Evolutionary conservation across 64 coral and sea anemone species (phyloP).

Genomic region (Pocillopora damicornis): DNA sequence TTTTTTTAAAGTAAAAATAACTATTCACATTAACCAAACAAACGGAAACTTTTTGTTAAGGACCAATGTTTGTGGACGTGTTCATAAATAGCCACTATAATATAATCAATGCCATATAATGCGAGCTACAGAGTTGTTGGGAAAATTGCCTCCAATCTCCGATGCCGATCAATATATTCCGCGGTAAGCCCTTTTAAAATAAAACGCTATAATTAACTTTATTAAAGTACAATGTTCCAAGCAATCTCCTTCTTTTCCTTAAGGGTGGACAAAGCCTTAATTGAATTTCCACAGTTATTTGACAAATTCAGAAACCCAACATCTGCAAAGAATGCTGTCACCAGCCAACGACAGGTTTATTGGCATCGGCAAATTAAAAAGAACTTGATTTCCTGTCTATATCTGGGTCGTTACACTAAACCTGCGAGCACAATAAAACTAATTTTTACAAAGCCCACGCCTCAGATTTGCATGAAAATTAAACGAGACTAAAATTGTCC

Average conservation of each 20-base stretch:
- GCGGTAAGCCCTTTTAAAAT: conserved; percentile 11
- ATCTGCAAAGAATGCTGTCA: conserved; percentile 15
- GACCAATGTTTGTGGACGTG: neutral
- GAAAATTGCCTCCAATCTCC: neutral
- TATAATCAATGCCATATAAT: neutral
- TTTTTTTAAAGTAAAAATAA: neutral
- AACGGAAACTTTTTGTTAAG: neutral
- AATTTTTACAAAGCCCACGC: conserved; percentile 55
- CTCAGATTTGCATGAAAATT: conserved; percentile 80
- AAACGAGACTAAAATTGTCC: conserved; percentile 9
- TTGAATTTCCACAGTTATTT: conserved; percentile 26
- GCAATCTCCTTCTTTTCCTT: neutral
- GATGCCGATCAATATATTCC: neutral
- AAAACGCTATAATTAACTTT: conserved; percentile 17
- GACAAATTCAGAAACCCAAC: neutral
- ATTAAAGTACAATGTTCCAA: conserved; percentile 24
- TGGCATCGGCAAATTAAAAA: conserved; percentile 26
- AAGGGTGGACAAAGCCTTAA: neutral
- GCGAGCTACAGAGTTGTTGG: neutral
- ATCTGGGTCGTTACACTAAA: conserved; percentile 26
- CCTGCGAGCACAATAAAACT: conserved; percentile 15
- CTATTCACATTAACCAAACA: neutral
- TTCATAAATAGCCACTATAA: no score
- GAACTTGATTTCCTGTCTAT: conserved; percentile 37
- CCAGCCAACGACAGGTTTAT: conserved; percentile 23